Conservation (phyloP, 1,140 invertebrate species). For the Heterodera carotae region DNA sequence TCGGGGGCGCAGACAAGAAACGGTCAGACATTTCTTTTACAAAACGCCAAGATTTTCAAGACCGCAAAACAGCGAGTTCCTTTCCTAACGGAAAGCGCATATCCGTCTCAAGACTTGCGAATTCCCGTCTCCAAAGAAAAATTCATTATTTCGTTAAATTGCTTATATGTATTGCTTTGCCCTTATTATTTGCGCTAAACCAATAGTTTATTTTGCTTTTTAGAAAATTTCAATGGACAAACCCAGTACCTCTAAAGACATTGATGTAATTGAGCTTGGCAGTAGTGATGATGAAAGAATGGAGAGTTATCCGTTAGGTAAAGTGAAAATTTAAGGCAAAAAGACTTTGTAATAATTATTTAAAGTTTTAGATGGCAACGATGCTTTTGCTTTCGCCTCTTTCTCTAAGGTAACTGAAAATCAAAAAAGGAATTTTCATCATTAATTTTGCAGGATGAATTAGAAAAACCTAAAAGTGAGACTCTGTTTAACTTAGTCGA, state of each 20-base stretch:
- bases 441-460: not conserved
- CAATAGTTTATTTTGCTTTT: too few relatives aligned
- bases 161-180: too few relatives aligned
- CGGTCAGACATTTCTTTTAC: too few relatives aligned
- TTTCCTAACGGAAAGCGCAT: too few relatives aligned
- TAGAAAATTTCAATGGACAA: not conserved
- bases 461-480: conserved; percentile 70
- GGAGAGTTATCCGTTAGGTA: not conserved
- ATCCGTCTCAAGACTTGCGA: too few relatives aligned
- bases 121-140: too few relatives aligned
- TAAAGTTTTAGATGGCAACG: not conserved
- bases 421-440: not conserved
- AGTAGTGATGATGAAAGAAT: conserved; percentile 12
- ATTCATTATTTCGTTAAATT: too few relatives aligned
- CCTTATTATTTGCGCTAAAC: too few relatives aligned
- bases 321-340: too few relatives aligned
- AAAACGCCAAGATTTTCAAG: too few relatives aligned
- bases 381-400: not conserved
- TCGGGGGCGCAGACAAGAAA: too few relatives aligned
- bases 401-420: not conserved
- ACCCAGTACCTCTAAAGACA: not conserved
- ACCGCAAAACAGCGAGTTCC: too few relatives aligned
- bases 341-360: not conserved
- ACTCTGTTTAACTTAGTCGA: conserved; percentile 67
- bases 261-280: conserved; percentile 10